Percentiles rank a stretch among this genome's conserved stretches.
These are phyloP conservation scores for Eudyptes chrysolophus DNA, from an alignment of 2,113 vertebrate species.

Conservation along the genomic window DNA sequence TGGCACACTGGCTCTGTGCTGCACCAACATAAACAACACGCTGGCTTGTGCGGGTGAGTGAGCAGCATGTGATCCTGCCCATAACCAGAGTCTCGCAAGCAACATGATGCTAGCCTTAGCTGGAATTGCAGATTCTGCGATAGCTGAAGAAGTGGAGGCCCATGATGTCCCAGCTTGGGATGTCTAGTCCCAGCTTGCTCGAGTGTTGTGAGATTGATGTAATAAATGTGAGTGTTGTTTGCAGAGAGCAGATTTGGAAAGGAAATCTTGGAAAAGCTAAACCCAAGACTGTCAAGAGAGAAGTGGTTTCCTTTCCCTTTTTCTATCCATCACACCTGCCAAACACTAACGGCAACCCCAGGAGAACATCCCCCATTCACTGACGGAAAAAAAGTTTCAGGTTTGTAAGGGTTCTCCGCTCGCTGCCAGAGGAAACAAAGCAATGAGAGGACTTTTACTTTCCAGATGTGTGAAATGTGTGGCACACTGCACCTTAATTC, in stretches of 20 bases:
- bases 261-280: neutral
- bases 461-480: neutral
- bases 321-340: neutral
- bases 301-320: neutral
- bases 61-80: neutral
- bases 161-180: neutral
- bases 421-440: neutral
- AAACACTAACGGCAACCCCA: neutral
- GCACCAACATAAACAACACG: fast-evolving
- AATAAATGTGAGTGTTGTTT: neutral
- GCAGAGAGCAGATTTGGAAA: neutral
- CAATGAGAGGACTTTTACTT: neutral
- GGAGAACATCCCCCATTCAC: neutral
- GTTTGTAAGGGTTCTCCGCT: neutral
- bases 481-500: neutral
- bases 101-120: neutral
- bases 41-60: neutral
- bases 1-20: neutral
- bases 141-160: neutral
- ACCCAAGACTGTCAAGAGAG: neutral
- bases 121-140: neutral
- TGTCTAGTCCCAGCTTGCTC: neutral
- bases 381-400: neutral
- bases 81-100: neutral
- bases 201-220: slow-evolving; percentile 31